phyloP scores from a whole-genome alignment of 2,113 vertebrate genomes.

The Epinephelus cyanopodus region DNA sequence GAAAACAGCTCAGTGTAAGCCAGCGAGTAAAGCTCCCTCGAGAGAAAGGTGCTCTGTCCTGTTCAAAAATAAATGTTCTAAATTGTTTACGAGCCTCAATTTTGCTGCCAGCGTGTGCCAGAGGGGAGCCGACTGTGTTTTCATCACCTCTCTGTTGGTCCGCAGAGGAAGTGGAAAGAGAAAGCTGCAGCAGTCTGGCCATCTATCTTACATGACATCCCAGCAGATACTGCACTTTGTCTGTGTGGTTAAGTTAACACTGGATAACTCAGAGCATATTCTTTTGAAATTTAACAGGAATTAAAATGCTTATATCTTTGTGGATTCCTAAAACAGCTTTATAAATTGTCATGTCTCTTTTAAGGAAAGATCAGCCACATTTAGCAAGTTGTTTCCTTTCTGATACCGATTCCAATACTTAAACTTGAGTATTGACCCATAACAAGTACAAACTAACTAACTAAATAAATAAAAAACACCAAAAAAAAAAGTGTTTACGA shows the following conservation, averaged over 20 bases:
- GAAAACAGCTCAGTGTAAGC: background rate
- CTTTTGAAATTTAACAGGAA: background rate
- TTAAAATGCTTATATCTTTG: background rate
- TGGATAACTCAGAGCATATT: slow-evolving; percentile 1
- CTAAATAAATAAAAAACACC: too few relatives aligned
- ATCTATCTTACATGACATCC: slow-evolving; percentile 42
- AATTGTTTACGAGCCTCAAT: slow-evolving; percentile 53
- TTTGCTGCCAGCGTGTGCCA: slow-evolving; percentile 38
- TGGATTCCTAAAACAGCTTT: background rate
- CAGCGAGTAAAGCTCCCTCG: slow-evolving; percentile 11
- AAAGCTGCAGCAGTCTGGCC: slow-evolving; percentile 23
- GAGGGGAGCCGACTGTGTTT: slow-evolving; percentile 39
- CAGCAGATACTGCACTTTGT: slow-evolving; percentile 24
- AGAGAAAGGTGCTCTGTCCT: slow-evolving; percentile 7
- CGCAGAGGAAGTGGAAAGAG: slow-evolving; percentile 52
- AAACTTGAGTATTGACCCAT: too few relatives aligned
- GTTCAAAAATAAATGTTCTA: slow-evolving; percentile 25
- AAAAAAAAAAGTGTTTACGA: too few relatives aligned
- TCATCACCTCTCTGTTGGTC: slow-evolving; percentile 62
- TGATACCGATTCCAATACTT: too few relatives aligned
- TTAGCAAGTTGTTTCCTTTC: too few relatives aligned
- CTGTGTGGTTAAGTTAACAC: slow-evolving; percentile 12
- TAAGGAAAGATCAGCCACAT: background rate
- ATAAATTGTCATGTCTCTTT: background rate
- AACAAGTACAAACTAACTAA: too few relatives aligned